Evolutionary conservation across 2,113 vertebrate genomes (phyloP).

Genomic region (Accipiter virgatus): DNA sequence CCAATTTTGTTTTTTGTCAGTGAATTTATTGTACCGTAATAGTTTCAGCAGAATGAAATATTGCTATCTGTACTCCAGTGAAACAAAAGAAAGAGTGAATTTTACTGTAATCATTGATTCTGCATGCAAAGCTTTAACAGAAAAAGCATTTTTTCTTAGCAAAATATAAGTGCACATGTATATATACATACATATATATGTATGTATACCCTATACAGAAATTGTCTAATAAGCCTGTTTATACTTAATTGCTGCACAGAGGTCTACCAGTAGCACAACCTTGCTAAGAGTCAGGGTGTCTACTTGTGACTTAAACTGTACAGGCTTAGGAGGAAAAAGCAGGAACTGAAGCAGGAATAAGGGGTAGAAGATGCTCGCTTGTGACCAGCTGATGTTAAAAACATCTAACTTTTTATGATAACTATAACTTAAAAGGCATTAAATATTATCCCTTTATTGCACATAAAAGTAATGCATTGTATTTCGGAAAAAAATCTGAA

Average conservation of each 20-base stretch:
- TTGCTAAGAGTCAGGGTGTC: background rate
- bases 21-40: background rate
- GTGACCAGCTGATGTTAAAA: background rate
- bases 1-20: background rate
- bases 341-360: background rate
- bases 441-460: background rate
- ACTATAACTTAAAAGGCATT: background rate
- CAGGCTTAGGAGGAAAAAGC: background rate
- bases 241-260: background rate
- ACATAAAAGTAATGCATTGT: background rate
- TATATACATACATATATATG: background rate
- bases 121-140: background rate
- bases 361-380: background rate
- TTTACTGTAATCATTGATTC: background rate
- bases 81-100: background rate
- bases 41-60: constrained; percentile 16
- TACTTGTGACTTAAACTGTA: background rate
- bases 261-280: background rate
- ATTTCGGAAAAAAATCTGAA: background rate
- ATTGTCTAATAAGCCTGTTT: background rate
- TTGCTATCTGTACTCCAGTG: background rate
- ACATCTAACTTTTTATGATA: background rate
- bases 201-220: background rate
- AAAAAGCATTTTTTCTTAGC: background rate
- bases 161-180: background rate